phyloP scores from a whole-genome alignment of 2,797 vertebrate genomes.

The Carduelis carduelis region DNA sequence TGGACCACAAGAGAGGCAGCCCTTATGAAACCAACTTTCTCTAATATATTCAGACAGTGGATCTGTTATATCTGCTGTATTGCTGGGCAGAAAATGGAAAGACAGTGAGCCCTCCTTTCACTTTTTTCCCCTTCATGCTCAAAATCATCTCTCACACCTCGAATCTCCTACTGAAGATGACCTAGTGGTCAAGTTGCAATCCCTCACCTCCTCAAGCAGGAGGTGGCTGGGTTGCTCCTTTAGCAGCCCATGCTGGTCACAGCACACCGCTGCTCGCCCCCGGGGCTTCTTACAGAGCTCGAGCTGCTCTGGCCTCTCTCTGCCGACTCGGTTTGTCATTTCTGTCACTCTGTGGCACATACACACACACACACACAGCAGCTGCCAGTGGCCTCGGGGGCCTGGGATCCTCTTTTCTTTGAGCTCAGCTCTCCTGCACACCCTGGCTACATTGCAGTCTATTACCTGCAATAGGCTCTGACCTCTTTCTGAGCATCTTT shows the following conservation, averaged over 20 bases:
- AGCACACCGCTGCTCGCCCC: not conserved
- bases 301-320: not conserved
- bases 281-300: not conserved
- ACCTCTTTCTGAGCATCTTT: not conserved
- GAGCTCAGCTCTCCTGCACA: not conserved
- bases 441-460: not conserved
- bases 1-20: not conserved
- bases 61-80: not conserved
- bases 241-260: not conserved
- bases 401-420: not conserved
- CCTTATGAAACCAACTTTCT: not conserved
- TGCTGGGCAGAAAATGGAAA: not conserved
- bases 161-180: not conserved
- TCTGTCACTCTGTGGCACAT: slow-evolving; percentile 6
- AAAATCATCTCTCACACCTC: not conserved
- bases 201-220: not conserved
- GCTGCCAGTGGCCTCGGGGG: not conserved
- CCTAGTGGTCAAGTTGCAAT: not conserved
- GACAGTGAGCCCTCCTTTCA: not conserved
- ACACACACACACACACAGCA: not conserved
- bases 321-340: not conserved
- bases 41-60: not conserved
- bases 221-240: slow-evolving; percentile 6
- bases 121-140: not conserved
- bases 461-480: not conserved